Evolutionary conservation across 2,888 invertebrate genomes (phyloP).

Genomic region (Drosophila testacea): DNA sequence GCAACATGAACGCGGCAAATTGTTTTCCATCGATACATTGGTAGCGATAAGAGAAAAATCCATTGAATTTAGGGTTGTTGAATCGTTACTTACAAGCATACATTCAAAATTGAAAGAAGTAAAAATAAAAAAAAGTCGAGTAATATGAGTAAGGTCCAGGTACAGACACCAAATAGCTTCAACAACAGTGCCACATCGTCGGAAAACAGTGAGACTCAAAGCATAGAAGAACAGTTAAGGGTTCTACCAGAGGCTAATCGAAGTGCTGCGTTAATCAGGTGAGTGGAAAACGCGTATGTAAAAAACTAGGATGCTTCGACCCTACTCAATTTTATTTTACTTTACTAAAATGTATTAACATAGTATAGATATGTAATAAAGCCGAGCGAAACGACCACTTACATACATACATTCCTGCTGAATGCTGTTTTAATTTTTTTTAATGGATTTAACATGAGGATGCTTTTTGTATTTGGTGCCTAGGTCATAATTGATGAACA

Average conservation of each 20-base stretch:
- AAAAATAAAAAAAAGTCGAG: slow-evolving; percentile 33
- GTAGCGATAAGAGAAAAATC: slow-evolving; percentile 42
- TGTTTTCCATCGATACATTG: slow-evolving; percentile 73
- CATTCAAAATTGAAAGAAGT: slow-evolving; percentile 56
- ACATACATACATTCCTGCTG: too few species aligned
- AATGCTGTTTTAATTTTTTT: too few species aligned
- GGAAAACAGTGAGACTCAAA: slow-evolving; percentile 83
- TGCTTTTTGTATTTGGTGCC: too few species aligned
- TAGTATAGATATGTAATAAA: too few species aligned
- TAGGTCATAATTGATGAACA: too few species aligned
- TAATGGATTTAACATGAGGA: too few species aligned
- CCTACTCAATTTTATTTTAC: neutral
- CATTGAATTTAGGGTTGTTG: slow-evolving; percentile 38
- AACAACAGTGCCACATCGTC: slow-evolving; percentile 83
- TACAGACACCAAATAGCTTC: slow-evolving; percentile 43
- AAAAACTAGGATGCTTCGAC: neutral
- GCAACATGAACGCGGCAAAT: slow-evolving; percentile 49
- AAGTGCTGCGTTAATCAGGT: slow-evolving; percentile 63
- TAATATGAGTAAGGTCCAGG: slow-evolving; percentile 57
- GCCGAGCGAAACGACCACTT: too few species aligned
- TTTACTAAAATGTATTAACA: too few species aligned
- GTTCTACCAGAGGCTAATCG: slow-evolving; percentile 33
- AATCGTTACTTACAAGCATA: slow-evolving; percentile 34
- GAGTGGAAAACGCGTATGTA: neutral
- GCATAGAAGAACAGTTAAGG: slow-evolving; percentile 76